phyloP scores from a whole-genome alignment of 2,888 invertebrate genomes.

The Cecidostiba fungosa region DNA sequence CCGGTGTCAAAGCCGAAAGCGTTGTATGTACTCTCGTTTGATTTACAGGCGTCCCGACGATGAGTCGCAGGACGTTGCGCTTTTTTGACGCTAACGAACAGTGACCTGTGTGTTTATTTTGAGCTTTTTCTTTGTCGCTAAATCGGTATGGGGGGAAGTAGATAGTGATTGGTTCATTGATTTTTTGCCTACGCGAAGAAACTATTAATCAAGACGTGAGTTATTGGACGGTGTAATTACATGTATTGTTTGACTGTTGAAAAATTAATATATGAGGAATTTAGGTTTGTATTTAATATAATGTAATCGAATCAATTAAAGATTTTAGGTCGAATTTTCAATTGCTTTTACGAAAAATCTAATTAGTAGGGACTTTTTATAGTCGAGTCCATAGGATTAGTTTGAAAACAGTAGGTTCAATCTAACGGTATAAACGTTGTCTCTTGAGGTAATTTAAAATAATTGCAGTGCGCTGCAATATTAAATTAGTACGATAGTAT shows the following conservation, averaged over 20 bases:
- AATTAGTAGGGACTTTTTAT: background rate
- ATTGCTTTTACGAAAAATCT: background rate
- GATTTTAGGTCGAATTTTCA: background rate
- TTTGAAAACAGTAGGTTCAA: background rate
- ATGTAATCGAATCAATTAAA: too few species aligned
- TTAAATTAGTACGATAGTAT: slow-evolving; percentile 21
- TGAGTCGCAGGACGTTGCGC: background rate
- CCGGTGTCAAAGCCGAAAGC: background rate
- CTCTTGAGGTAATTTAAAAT: slow-evolving; percentile 5
- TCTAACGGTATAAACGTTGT: background rate
- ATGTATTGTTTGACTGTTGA: background rate
- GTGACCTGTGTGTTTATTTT: slow-evolving; percentile 5
- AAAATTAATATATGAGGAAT: background rate
- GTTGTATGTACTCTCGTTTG: background rate
- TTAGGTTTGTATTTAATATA: too few species aligned
- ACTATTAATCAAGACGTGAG: background rate
- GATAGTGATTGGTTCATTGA: background rate
- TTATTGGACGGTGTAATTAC: background rate
- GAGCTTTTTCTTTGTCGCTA: background rate
- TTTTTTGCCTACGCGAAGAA: background rate
- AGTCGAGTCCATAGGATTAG: background rate
- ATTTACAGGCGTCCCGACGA: background rate
- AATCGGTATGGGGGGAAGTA: background rate
- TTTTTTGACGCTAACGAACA: background rate
- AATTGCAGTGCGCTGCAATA: slow-evolving; percentile 5